phyloP scores from a whole-genome alignment of 2,113 vertebrate species.

The Salvator merianae region DNA sequence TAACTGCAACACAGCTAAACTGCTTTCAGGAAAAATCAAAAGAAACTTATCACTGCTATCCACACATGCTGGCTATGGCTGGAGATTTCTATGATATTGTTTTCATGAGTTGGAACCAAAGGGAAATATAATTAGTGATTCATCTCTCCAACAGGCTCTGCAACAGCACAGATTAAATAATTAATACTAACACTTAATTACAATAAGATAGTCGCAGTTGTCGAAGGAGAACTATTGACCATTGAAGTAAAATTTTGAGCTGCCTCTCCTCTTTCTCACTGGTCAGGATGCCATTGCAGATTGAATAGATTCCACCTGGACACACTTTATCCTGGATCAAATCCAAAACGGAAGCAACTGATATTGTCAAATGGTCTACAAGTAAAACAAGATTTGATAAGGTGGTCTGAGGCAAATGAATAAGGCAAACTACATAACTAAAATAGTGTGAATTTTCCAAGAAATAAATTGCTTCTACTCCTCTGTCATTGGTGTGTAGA shows the following conservation, averaged over 20 bases:
- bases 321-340: constrained; percentile 61
- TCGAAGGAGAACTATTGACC: constrained; percentile 44
- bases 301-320: constrained; percentile 6
- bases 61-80: constrained; percentile 61
- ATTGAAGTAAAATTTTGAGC: constrained; percentile 31
- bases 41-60: constrained; percentile 65
- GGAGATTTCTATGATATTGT: constrained; percentile 60
- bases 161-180: constrained; percentile 66
- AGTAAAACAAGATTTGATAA: constrained; percentile 56
- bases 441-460: constrained; percentile 46
- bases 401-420: constrained; percentile 65
- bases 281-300: constrained; percentile 34
- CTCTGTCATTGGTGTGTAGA: background rate
- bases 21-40: constrained; percentile 70
- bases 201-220: constrained; percentile 61
- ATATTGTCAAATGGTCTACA: constrained; percentile 59
- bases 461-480: constrained; percentile 34
- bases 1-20: constrained; percentile 47
- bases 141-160: constrained; percentile 63
- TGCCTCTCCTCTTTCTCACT: constrained; percentile 41
- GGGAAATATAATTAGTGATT: constrained; percentile 72
- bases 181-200: constrained; percentile 70
- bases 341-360: constrained; percentile 56
- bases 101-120: constrained; percentile 65
- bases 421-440: constrained; percentile 66